phyloP scores from a whole-genome alignment of 2,888 invertebrate species.

The Tenthredo amoena region DNA sequence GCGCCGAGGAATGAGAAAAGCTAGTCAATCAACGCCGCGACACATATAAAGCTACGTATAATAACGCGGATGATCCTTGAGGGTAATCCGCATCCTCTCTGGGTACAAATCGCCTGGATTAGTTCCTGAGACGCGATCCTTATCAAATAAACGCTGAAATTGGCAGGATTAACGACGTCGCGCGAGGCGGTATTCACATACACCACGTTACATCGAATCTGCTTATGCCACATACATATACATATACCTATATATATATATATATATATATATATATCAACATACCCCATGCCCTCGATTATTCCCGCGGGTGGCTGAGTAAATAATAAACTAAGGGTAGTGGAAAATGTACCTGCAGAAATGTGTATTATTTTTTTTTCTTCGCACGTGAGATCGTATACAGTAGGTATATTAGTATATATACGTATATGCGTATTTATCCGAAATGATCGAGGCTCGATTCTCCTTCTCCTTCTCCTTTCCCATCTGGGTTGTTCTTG shows the following conservation, averaged over 20 bases:
- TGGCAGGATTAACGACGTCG: slow-evolving; percentile 71
- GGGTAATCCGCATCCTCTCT: slow-evolving; percentile 62
- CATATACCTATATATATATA: background rate
- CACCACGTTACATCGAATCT: background rate
- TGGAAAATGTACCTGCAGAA: background rate
- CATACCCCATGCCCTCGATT: background rate
- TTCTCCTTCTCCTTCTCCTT: background rate
- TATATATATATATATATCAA: no score
- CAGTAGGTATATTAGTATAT: no score
- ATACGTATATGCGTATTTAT: background rate
- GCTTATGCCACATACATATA: background rate
- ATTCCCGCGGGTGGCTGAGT: background rate
- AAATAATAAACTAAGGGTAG: background rate
- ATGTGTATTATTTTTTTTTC: no score
- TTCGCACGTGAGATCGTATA: no score
- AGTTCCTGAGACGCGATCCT: slow-evolving; percentile 71
- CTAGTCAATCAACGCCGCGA: background rate
- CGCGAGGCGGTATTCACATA: background rate
- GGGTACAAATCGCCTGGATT: slow-evolving; percentile 75
- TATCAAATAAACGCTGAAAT: slow-evolving; percentile 68
- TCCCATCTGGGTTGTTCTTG: slow-evolving; percentile 26
- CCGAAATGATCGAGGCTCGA: slow-evolving; percentile 10
- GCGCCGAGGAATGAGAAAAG: background rate
- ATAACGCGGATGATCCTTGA: slow-evolving; percentile 52
- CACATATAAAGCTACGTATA: background rate